These are phyloP conservation scores for Lissonota sp. DNA, from an alignment of 2,888 invertebrate genomes.

Conservation along the genomic window DNA sequence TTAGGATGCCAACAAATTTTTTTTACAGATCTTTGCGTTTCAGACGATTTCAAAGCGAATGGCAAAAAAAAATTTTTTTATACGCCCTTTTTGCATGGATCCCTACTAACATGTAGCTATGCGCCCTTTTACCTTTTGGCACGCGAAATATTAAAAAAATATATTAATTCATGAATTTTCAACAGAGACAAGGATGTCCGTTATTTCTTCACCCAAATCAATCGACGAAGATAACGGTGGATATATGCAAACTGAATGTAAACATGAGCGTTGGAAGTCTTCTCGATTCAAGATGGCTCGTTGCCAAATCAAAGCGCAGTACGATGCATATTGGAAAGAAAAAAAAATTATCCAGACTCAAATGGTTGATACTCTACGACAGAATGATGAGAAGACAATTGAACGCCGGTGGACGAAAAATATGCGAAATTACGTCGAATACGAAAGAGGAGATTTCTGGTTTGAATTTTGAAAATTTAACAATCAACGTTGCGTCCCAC, in stretches of 20 bases:
- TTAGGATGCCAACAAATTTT: too few relatives aligned
- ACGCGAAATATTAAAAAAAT: too few relatives aligned
- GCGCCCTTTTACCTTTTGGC: too few relatives aligned
- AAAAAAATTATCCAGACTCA: slow-evolving; percentile 68
- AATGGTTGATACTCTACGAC: slow-evolving; percentile 61
- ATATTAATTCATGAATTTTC: background rate
- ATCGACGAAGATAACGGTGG: slow-evolving; percentile 42
- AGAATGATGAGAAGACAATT: slow-evolving; percentile 55
- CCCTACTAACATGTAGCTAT: too few relatives aligned
- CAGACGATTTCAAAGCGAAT: too few relatives aligned
- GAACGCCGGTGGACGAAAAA: slow-evolving; percentile 13
- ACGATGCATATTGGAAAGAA: slow-evolving; percentile 51
- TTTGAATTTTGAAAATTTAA: slow-evolving; percentile 69
- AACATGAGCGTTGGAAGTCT: slow-evolving; percentile 43
- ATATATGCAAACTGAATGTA: slow-evolving; percentile 59
- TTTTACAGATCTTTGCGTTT: too few relatives aligned
- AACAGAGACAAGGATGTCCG: slow-evolving; percentile 49
- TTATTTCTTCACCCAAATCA: slow-evolving; percentile 27
- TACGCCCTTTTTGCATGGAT: too few relatives aligned
- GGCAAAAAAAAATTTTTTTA: too few relatives aligned
- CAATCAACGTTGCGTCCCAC: slow-evolving; percentile 69
- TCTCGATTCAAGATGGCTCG: slow-evolving; percentile 13
- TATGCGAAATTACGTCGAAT: background rate
- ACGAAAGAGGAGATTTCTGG: slow-evolving; percentile 4
- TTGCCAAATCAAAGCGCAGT: slow-evolving; percentile 43